phyloP scores from a whole-genome alignment of 2,113 vertebrate genomes.

The Ageneiosus marmoratus region DNA sequence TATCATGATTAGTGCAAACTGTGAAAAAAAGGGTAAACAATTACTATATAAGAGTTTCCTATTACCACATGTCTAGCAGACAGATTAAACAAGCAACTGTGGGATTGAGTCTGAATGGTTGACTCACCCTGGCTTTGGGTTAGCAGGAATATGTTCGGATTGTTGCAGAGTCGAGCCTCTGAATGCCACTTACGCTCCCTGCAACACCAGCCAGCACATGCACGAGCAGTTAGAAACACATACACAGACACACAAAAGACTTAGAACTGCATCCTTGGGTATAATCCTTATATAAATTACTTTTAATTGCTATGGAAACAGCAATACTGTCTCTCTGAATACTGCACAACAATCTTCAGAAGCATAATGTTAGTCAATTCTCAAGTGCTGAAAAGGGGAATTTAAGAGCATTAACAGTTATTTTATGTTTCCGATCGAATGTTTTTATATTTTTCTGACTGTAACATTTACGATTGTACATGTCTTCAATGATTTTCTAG shows the following conservation, averaged over 20 bases:
- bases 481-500: background rate
- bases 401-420: background rate
- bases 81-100: background rate
- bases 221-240: slow-evolving; percentile 8
- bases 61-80: background rate
- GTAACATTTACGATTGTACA: no score
- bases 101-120: background rate
- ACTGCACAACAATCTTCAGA: no score
- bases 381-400: background rate
- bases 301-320: background rate
- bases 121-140: slow-evolving; percentile 71
- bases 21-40: background rate
- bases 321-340: background rate
- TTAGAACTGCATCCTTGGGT: background rate
- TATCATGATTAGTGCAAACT: background rate
- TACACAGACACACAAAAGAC: background rate
- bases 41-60: background rate
- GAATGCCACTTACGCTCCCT: slow-evolving; percentile 70
- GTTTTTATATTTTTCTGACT: background rate
- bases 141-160: slow-evolving; percentile 99
- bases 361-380: no score
- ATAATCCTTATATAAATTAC: background rate
- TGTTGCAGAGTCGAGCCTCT: slow-evolving; percentile 93
- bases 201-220: slow-evolving; percentile 26
- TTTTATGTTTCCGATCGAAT: background rate